Evolutionary conservation across 2,888 invertebrate species (phyloP), one percentile per base, ranked within the genome.

Genomic region (Pardosa pseudoannulata): DNA sequence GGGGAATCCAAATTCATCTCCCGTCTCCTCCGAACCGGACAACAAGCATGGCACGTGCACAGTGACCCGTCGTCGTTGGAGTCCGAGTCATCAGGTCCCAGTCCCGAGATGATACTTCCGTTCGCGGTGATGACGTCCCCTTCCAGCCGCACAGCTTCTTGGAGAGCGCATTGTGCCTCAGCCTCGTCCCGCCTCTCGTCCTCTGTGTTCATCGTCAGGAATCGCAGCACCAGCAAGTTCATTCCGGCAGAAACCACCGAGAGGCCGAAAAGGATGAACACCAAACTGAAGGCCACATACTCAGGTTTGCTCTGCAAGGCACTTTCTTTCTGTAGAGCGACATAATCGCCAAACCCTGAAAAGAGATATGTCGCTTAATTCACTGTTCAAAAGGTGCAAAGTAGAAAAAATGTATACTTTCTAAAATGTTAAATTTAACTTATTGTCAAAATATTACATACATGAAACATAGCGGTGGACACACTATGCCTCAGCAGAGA

Each of bases 241-340:
- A 99, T 98, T 91, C 98, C 98, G 78, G 99, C 99, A 79, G 99
- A 98, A 19, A 99, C 98, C 29, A 99, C 98, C 0, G 99, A 98
- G 90, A 99, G 93, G 0, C 99, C 99, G 91, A 99, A 98, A n/a
- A 99, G 94, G 88, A 99, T 99, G 92, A 99, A 99, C 36, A 99
- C 96, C 89, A 99, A 93, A 91, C 98, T 98, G 89, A 99, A 94
- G 0, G 98, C 97, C 41, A 99, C 99, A 92, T 99, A 99, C 74
- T 98, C 97, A 0, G 98, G 98, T 91, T 97, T 96, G 90, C 95
- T 95, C 89, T 97, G 96, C 76, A 99, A 92, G 0, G 98, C 98
- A 92, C 97, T 96, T 91, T 98, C 96, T 90, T 98, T 98, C 95
- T 98, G 94, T 81, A 99, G 93, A 36, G 99, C 99, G 89, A 99